Base-by-base conservation (phyloP, 1,140 invertebrate genomes). In the Whitmania pigra region DNA sequence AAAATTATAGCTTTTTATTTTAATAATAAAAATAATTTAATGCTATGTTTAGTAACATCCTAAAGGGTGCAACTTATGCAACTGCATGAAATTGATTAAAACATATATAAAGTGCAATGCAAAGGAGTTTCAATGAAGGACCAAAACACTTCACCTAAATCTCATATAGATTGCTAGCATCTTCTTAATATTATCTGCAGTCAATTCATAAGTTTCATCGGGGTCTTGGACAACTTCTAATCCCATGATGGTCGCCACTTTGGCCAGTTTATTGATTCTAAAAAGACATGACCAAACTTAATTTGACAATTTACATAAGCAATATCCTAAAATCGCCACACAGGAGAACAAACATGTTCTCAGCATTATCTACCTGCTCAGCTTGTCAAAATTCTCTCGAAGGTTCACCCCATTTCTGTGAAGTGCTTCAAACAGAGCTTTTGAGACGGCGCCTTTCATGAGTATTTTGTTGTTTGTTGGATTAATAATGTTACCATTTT, bases 111-210 rank as follows among this genome's bases (percentile, higher is more conserved):
- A 36, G 31, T 36, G 31, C 6, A 36, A 36, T 36, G 31, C 31
- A 3, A 6, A 36, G 31, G 2, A 36, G 2, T 36, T 36, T 36
- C 31, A 36, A 6, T 36, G 31, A 36, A 36, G 6, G 31, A 36
- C 6, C 31, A 36, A 36, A 36, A 6, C 31, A 3, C 6, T 2
- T 36, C 2, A 79, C 78, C 78, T 78, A 72, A 80, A 79, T 72
- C 80, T 72, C 77, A 80, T 77, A 75, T 79, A 78, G 54, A 81
- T 79, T 13, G 79, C 79, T 68, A 80, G 69, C 22, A 81, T 80
- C 72, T 81, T 81, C 72, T 80, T 78, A 22, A 76, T 77, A 73
- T 81, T 80, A 73, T 81, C 79, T 22, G 77, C 76, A 53, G 79
- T 79, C 69, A 80, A 74, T 72, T 79, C 79, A 75, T 80, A 80